Conservation (phyloP, 2,113 vertebrate genomes). For the Lampris megalopsis region DNA sequence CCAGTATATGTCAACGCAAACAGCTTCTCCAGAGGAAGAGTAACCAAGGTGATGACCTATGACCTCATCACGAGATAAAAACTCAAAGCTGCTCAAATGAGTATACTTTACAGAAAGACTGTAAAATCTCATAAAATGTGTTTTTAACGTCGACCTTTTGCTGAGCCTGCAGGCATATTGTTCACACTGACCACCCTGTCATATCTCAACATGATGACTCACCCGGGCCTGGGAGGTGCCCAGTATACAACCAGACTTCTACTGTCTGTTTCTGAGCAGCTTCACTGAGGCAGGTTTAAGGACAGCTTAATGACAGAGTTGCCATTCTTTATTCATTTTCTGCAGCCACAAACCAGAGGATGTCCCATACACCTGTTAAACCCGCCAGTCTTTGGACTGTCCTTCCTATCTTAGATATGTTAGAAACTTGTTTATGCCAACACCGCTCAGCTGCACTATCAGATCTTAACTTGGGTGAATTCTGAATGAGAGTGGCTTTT, state of each 20-base stretch:
- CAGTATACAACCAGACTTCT: conserved; percentile 3
- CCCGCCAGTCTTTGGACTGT: too few relatives aligned
- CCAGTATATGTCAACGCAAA: not conserved
- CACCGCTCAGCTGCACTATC: too few relatives aligned
- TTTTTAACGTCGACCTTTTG: conserved; percentile 25
- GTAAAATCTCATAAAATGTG: not conserved
- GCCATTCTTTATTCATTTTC: too few relatives aligned
- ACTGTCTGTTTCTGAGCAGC: not conserved
- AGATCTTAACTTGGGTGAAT: too few relatives aligned
- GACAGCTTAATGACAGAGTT: too few relatives aligned
- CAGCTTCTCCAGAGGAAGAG: not conserved
- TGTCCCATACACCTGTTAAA: too few relatives aligned
- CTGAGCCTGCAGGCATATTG: conserved; percentile 10
- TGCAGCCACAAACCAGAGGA: too few relatives aligned
- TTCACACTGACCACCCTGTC: conserved; percentile 26
- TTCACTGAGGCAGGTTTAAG: conserved; percentile 15
- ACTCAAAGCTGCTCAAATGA: not conserved
- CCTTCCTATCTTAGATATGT: too few relatives aligned
- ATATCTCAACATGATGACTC: conserved; percentile 58
- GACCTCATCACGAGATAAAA: not conserved
- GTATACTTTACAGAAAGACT: not conserved
- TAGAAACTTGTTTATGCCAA: too few relatives aligned
- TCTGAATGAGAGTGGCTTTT: too few relatives aligned
- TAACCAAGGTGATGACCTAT: not conserved
- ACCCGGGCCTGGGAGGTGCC: conserved; percentile 24